Base-by-base conservation (phyloP, 2,888 invertebrate species). In the Celastrina argiolus region DNA sequence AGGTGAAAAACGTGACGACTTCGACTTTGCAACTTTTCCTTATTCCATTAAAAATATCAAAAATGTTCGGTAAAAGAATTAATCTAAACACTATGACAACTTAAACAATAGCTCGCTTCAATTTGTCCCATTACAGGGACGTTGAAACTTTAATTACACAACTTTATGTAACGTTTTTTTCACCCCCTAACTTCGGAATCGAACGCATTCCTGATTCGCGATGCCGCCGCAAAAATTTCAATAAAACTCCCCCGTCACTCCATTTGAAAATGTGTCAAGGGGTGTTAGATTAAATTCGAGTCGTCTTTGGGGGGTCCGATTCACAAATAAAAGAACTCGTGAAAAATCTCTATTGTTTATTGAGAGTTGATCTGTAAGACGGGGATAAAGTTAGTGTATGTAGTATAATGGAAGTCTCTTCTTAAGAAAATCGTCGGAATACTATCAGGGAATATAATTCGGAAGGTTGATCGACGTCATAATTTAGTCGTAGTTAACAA, bases 151-250 rank as follows among this genome's bases (percentile, higher is more conserved):
- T 61, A 61, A 61, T 61, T 61, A 61, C 22, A 61, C 34, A 39
- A 61, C 61, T 61, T 61, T 61, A 61, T 36, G 61, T 22, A 66
- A 67, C 56, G 28, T 56, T 56, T 63, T 45, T 28, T 31, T 64
- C 61, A 18, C 26, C 61, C 61, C 61, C 36, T 34, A 61, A 18
- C 61, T 22, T 12, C 61, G 66, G 71, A 72, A 69, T 71, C 81
- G 82, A 86, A 82, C 80, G 77, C 77, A 84, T 86, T 80, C 86
- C 81, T 71, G 81, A 87, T 88, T 88, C 85, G 87, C 77, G 74
- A 79, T 75, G 79, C 79, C 79, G 80, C 82, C 83, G 77, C 84
- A 85, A 81, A 77, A 77, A 85, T 85, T 87, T 78, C 82, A 87
- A 88, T 87, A 87, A 82, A 83, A 79, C 69, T 70, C 69, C 70